Base-by-base conservation (phyloP, 2,888 invertebrate species). In the Agapetus fuscipes region DNA sequence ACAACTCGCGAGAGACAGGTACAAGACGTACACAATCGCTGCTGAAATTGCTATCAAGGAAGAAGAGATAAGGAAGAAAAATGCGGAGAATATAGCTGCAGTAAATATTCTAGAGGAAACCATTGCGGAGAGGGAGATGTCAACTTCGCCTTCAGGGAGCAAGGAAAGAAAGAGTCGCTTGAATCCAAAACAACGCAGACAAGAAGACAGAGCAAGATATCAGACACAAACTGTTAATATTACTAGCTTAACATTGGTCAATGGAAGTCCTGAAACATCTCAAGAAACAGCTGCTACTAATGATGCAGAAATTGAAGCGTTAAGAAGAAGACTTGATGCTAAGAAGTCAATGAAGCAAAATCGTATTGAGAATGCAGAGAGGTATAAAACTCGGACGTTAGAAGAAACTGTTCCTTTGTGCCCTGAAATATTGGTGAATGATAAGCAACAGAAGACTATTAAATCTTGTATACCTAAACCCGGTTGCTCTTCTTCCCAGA, bases 21-120 rank as follows among this genome's bases (percentile, higher is more conserved):
- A 80, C 56, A 83, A 80, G 56, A 89, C 88, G 0, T 89, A 88
- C 55, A 87, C 85, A 0, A 83, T 88, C 27, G 79, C 77, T 0
- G 79, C 74, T 1, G 74, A 72, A 41, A 62, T 78, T 28, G 43
- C 43, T 7, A 42, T 42, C 17, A 30, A 30, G 20, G 43, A 43
- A 29, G 43, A 43, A 28, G 35, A 35, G 15, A 31, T 24, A 10
- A 20, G 37, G 4, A 37, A 30, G 26, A 38, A 25, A 17, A 15
- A 30, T 16, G 16, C 14, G 2, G 38, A 38, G 16, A 12, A 13
- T 11, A 15, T 15, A n/a, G 12, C 17, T 4, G 12, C 3, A 9
- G n/a, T 20, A 16, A 9, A 7, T 15, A 15, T 13, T n/a, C 16
- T 2, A 9, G 26, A 30, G 15, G 34, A 15, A 6, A 24, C 14